A percentile compares a stretch with the other conserved stretches of the same genome.
These are phyloP conservation scores for Orycteropus afer DNA, from an alignment of 2,113 vertebrate genomes.

Conservation along the genomic window DNA sequence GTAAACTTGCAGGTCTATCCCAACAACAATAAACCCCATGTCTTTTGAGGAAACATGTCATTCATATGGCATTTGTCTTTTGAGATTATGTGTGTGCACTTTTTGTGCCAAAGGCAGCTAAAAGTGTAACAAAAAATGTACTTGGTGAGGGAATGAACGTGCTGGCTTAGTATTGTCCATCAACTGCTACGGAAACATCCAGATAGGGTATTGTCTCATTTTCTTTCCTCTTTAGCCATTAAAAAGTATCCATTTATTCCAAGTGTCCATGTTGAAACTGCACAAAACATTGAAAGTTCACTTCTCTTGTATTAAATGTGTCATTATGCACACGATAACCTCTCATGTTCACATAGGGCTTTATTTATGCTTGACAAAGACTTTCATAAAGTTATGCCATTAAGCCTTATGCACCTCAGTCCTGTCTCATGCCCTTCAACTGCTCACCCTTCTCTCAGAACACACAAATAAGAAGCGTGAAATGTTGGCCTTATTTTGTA, in stretches of 20 bases:
- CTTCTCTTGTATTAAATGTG: not conserved
- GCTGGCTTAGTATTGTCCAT: not conserved
- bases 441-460: not conserved
- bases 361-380: not conserved
- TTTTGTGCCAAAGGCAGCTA: not conserved
- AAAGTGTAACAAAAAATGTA: not conserved
- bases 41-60: not conserved
- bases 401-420: not conserved
- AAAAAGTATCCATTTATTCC: not conserved
- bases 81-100: not conserved
- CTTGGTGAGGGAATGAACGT: not conserved
- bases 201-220: not conserved
- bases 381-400: too few relatives aligned
- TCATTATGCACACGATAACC: not conserved
- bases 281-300: not conserved
- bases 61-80: not conserved
- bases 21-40: not conserved
- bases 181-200: not conserved
- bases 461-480: not conserved
- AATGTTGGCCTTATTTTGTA: not conserved
- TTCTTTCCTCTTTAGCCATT: not conserved
- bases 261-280: not conserved
- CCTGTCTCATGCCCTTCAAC: fast-evolving
- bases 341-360: not conserved
- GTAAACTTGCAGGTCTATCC: not conserved